A percentile compares a stretch with the other conserved stretches of the same genome.
Evolutionary conservation across 2,888 invertebrate species (phyloP).

Genomic region (Iselma pallidipennis): DNA sequence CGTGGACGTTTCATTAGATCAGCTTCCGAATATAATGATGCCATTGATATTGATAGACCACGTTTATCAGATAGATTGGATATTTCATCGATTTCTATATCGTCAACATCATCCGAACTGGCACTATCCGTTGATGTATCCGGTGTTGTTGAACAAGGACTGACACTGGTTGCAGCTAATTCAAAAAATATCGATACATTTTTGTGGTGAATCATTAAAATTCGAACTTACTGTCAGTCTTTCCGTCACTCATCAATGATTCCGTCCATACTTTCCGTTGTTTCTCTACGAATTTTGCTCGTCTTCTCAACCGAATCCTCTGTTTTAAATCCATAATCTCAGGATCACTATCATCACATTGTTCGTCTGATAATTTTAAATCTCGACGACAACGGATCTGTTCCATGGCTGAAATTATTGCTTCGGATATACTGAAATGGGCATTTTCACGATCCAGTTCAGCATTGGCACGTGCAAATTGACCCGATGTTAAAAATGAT

Average conservation of each 20-base stretch:
- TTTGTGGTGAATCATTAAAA: neutral
- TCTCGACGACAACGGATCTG: conserved; percentile 67
- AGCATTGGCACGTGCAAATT: conserved; percentile 71
- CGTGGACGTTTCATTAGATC: conserved; percentile 55
- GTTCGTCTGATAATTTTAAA: conserved; percentile 57
- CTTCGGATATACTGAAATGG: conserved; percentile 83
- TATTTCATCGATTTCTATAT: conserved; percentile 58
- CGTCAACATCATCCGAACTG: conserved; percentile 60
- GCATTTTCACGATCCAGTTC: conserved; percentile 84
- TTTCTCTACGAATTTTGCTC: conserved; percentile 59
- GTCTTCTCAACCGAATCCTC: conserved; percentile 63
- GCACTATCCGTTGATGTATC: conserved; percentile 56
- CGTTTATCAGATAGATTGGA: conserved; percentile 54
- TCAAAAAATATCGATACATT: neutral
- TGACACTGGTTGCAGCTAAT: conserved; percentile 59
- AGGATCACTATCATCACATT: conserved; percentile 65
- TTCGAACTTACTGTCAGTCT: conserved; percentile 56
- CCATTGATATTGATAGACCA: conserved; percentile 66
- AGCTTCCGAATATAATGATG: conserved; percentile 65
- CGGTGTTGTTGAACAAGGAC: conserved; percentile 59
- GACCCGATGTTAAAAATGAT: conserved; percentile 72
- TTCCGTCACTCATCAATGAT: conserved; percentile 55
- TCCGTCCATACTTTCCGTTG: conserved; percentile 45
- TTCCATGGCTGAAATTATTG: conserved; percentile 81
- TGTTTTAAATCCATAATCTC: conserved; percentile 68